phyloP scores from a whole-genome alignment of 2,113 vertebrate species.

The Falco punctatus region DNA sequence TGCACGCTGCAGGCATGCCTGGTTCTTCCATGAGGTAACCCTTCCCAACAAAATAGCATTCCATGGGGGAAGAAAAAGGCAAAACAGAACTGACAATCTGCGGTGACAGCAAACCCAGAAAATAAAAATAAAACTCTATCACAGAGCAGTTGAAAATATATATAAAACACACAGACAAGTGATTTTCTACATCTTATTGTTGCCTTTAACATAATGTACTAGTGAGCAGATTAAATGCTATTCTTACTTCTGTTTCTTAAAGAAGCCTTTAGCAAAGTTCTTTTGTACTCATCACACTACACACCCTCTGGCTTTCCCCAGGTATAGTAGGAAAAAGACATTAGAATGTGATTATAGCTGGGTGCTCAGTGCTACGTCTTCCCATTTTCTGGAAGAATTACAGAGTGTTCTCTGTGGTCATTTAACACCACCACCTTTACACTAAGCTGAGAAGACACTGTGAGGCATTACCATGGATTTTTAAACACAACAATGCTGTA shows the following conservation, averaged over 20 bases:
- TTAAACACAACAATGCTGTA: neutral
- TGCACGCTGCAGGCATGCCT: neutral
- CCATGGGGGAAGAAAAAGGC: neutral
- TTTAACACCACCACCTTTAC: neutral
- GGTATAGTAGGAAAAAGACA: neutral
- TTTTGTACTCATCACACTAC: neutral
- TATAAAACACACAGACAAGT: rapidly evolving
- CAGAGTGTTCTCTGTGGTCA: neutral
- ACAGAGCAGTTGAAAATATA: neutral
- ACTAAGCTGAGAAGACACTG: neutral
- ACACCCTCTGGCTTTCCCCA: neutral
- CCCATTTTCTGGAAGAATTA: neutral
- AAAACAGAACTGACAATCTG: neutral
- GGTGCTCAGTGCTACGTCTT: neutral
- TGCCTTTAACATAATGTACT: neutral
- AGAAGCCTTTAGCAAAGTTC: neutral
- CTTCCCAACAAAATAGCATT: neutral
- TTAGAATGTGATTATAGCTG: neutral
- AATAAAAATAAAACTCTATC: neutral
- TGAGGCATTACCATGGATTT: neutral
- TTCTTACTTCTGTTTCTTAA: neutral
- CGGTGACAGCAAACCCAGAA: neutral
- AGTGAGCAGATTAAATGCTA: neutral
- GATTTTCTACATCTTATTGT: neutral
- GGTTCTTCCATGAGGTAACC: neutral